Base-by-base conservation (phyloP, 35 echinoderm and acorn worm genomes). In the Apostichopus japonicus region DNA sequence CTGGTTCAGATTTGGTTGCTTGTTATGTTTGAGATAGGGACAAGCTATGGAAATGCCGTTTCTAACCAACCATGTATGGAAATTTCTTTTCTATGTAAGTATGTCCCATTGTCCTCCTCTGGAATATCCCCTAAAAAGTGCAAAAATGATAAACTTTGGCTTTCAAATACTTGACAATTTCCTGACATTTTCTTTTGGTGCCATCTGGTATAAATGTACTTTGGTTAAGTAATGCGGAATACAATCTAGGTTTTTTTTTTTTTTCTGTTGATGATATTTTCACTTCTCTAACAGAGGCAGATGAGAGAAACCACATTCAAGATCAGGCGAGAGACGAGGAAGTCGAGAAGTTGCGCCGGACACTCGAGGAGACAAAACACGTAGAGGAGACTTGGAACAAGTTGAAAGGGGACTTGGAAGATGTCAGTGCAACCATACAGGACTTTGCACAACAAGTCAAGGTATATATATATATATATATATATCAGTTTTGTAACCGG, bases 361-460 rank as follows among this genome's bases (percentile, higher is more conserved):
- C 15, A 19, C 76, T 91, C 24, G 76, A 79, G 52, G 90, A 91
- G 44, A 91, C 90, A 1, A 91, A 79, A 23, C 44, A 87, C 16
- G 82, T 79, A 2, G 81, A 93, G 63, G 80, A 93, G 54, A 71
- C 92, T 13, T 93, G 92, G 92, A 59, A 86, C 17, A 93, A 86
- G 24, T 24, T 93, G 2, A 86, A 17, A 93, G 92, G 22, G 21
- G 81, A 93, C 63, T 73, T 93, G 22, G 80, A 86, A 86, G 92
- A 93, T 77, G 79, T 93, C 8, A 75, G 67, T 54, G 1, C 57
- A 16, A 21, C 87, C 1, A 93, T 93, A 44, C 81, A 93, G 52
- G 92, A 93, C 67, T 93, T 93, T 77, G 77, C 92, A 54, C 51
- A 83, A 72, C 79, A 86, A 55, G 67, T 93, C 13, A 1, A 87